These are phyloP conservation scores for Amiota minor DNA, from an alignment of 2,888 invertebrate species.

Conservation along the genomic window DNA sequence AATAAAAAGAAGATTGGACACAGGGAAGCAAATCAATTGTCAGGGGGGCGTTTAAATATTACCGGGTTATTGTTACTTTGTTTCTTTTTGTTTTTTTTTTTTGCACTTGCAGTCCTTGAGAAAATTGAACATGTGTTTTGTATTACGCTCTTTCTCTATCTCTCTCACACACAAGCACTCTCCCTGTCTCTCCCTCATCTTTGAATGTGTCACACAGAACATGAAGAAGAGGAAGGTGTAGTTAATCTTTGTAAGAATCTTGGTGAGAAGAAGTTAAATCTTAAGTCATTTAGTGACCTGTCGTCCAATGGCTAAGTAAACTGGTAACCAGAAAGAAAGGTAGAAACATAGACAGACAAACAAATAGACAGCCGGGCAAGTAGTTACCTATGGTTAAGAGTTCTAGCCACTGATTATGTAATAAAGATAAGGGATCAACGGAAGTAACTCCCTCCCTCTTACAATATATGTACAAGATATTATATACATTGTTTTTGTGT, in stretches of 20 bases:
- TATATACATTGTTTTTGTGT: not conserved
- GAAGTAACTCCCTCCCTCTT: conserved; percentile 12
- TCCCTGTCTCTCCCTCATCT: no score
- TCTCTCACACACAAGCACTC: not conserved
- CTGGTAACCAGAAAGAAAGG: no score
- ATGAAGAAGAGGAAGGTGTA: conserved; percentile 45
- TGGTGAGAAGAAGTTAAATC: conserved; percentile 40
- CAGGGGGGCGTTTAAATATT: no score
- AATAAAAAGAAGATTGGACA: no score
- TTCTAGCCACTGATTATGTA: conserved; percentile 47
- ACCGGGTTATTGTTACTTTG: conserved; percentile 11
- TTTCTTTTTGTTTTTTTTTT: conserved; percentile 48
- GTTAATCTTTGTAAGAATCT: conserved; percentile 33
- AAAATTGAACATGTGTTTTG: conserved; percentile 62
- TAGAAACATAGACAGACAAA: conserved; percentile 2
- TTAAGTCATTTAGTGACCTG: conserved; percentile 54
- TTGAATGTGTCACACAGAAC: conserved; percentile 50
- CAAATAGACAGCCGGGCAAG: no score
- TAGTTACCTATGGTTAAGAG: not conserved
- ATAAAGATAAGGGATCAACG: conserved; percentile 49
- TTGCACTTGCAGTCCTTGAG: conserved; percentile 45
- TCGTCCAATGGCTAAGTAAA: not conserved
- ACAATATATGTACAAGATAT: no score
- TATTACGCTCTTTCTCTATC: not conserved
- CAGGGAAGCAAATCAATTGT: not conserved